A percentile compares a stretch with the other conserved stretches of the same genome.
Evolutionary conservation across 2,113 vertebrate genomes (phyloP).

Genomic region (Psephotus haematonotus): DNA sequence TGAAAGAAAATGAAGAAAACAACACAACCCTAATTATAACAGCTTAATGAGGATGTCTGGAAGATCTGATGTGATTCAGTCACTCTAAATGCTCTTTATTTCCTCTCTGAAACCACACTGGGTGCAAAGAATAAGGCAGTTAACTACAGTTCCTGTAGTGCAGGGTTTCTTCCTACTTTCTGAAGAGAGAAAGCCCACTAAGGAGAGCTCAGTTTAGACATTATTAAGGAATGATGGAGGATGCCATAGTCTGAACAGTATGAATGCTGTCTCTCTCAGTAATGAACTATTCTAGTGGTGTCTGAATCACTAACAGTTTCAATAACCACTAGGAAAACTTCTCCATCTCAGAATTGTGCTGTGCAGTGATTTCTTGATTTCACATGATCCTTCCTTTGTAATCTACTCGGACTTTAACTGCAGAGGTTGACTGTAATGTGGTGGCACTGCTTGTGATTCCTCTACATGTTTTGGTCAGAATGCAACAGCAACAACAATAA

Average conservation of each 20-base stretch:
- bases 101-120: constrained; percentile 57
- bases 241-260: constrained; percentile 26
- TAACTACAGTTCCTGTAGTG: constrained; percentile 4
- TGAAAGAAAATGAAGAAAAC: constrained; percentile 74
- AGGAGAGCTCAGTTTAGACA: constrained; percentile 49
- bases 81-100: constrained; percentile 69
- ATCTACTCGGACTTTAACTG: not conserved
- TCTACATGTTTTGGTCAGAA: not conserved
- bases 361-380: not conserved
- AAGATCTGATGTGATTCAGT: constrained; percentile 60
- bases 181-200: constrained; percentile 41
- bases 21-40: constrained; percentile 65
- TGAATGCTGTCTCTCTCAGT: constrained; percentile 27
- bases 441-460: not conserved
- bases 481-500: not conserved
- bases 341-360: not conserved
- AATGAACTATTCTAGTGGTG: constrained; percentile 32
- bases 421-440: not conserved
- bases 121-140: constrained; percentile 40
- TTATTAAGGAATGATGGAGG: constrained; percentile 52
- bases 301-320: constrained; percentile 34
- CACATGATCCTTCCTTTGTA: not conserved
- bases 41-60: constrained; percentile 55
- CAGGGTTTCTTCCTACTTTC: constrained; percentile 22
- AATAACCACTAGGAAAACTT: not conserved